These are phyloP conservation scores for Sturnus vulgaris DNA, from an alignment of 2,113 vertebrate genomes.

Conservation along the genomic window DNA sequence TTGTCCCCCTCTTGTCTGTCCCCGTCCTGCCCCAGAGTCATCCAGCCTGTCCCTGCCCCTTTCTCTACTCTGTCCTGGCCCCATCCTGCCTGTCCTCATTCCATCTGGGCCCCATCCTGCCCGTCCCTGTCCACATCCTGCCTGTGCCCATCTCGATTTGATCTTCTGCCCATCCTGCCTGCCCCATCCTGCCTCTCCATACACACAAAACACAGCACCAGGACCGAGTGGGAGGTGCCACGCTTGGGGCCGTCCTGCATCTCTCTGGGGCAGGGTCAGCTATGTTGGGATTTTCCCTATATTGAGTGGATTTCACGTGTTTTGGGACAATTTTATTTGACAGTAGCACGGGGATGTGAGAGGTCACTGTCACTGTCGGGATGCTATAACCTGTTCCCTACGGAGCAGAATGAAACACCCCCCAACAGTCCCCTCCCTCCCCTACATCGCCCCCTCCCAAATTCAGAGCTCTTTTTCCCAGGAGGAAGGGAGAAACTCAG, in stretches of 20 bases:
- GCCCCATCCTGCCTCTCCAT: neutral
- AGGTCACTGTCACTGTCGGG: rapidly evolving
- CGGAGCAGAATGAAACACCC: neutral
- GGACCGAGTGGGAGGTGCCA: neutral
- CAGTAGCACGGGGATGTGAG: neutral
- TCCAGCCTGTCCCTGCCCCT: neutral
- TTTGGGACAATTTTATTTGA: neutral
- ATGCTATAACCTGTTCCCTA: neutral
- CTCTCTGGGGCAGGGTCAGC: neutral
- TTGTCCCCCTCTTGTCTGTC: neutral
- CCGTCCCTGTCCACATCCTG: neutral
- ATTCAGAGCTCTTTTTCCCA: neutral
- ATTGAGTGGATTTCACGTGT: neutral
- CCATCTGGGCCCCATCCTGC: neutral
- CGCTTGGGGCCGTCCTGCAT: neutral
- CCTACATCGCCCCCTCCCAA: rapidly evolving
- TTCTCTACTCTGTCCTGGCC: neutral
- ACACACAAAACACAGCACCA: neutral
- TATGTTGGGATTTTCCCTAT: neutral
- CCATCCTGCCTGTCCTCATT: neutral
- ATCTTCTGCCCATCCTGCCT: neutral
- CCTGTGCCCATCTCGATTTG: neutral
- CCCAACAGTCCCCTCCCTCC: neutral
- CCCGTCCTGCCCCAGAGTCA: neutral
- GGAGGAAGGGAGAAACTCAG: neutral